These are phyloP conservation scores for Zaprionus camerounensis DNA, from an alignment of 1,140 invertebrate genomes.

Conservation along the genomic window DNA sequence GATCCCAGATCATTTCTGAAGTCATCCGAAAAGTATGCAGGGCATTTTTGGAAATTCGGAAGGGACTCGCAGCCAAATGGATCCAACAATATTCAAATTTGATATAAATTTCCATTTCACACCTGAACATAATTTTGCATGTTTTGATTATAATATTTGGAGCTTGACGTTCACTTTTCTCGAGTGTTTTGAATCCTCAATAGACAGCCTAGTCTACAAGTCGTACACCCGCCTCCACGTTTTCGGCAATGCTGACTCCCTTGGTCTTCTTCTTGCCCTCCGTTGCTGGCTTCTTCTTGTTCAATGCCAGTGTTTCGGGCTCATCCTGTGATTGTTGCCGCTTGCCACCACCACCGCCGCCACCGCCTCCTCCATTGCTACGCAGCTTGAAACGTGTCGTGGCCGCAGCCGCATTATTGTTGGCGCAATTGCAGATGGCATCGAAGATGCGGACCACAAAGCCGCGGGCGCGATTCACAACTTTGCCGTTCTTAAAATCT, in stretches of 20 bases:
- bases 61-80: neutral
- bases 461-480: constrained; percentile 86
- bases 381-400: constrained; percentile 76
- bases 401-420: constrained; percentile 85
- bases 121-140: neutral
- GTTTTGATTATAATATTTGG: constrained; percentile 54
- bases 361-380: constrained; percentile 60
- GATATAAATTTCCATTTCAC: neutral
- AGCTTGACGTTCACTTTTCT: neutral
- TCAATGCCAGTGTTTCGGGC: constrained; percentile 62
- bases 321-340: constrained; percentile 66
- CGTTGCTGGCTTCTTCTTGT: constrained; percentile 61
- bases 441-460: constrained; percentile 87
- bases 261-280: constrained; percentile 69
- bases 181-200: neutral
- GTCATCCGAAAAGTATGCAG: constrained; percentile 1
- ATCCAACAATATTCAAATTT: neutral
- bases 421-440: constrained; percentile 87
- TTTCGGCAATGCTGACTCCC: constrained; percentile 70
- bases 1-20: neutral
- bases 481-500: constrained; percentile 85
- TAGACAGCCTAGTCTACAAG: constrained; percentile 58
- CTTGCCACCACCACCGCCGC: constrained; percentile 42
- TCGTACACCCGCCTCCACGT: constrained; percentile 68
- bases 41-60: neutral